Percentiles rank a stretch among this genome's conserved stretches.
Conservation (phyloP, 2,888 invertebrate genomes). For the Cephus sareptanus region DNA sequence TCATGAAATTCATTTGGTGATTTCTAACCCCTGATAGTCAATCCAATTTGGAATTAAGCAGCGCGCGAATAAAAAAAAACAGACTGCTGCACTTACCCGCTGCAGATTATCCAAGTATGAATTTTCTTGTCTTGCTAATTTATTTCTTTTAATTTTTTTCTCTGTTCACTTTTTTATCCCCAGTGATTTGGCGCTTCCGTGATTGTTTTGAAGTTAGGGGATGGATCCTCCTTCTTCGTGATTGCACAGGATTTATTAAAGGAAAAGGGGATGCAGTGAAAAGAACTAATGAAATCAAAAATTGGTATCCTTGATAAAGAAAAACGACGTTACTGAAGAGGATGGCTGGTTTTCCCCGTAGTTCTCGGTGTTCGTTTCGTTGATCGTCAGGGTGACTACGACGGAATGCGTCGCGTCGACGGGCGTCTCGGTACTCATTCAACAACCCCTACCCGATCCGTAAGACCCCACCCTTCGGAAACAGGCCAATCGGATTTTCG, state of each 20-base stretch:
- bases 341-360: neutral
- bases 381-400: slow-evolving; percentile 41
- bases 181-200: neutral
- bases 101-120: neutral
- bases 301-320: neutral
- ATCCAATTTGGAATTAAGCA: neutral
- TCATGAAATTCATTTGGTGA: neutral
- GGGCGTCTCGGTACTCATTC: slow-evolving; percentile 55
- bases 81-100: neutral
- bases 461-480: slow-evolving; percentile 36
- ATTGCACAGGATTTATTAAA: neutral
- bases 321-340: neutral
- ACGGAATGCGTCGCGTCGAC: slow-evolving; percentile 53
- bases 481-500: slow-evolving; percentile 41
- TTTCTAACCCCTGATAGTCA: neutral
- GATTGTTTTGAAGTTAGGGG: neutral
- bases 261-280: neutral
- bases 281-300: neutral
- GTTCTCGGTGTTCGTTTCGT: slow-evolving; percentile 21
- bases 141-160: neutral
- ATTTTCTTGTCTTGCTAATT: neutral
- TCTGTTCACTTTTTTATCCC: neutral
- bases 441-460: slow-evolving; percentile 53
- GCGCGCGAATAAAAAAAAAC: neutral
- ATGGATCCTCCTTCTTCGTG: neutral